phyloP scores from a whole-genome alignment of 2,888 invertebrate species.

The Linnaemya vulpina region DNA sequence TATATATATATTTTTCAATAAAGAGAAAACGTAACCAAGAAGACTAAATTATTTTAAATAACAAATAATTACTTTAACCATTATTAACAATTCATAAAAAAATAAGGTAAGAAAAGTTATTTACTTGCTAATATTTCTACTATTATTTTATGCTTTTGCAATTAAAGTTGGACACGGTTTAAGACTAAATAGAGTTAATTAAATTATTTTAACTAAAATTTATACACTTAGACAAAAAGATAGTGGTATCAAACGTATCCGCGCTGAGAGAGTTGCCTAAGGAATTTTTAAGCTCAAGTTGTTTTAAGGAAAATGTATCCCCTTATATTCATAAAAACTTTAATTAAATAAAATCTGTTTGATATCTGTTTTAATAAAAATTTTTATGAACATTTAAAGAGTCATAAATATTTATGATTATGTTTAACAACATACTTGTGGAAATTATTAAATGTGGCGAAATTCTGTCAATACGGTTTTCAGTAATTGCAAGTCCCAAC shows the following conservation, averaged over 20 bases:
- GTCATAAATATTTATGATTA: too few relatives aligned
- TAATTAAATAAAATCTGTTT: neutral
- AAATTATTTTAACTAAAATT: conserved; percentile 41
- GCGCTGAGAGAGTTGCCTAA: neutral
- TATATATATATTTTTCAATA: too few relatives aligned
- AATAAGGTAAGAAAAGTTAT: conserved; percentile 23
- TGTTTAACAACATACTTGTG: too few relatives aligned
- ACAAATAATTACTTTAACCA: conserved; percentile 52
- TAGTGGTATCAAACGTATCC: neutral
- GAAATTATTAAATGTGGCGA: too few relatives aligned
- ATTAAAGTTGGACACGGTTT: conserved; percentile 12
- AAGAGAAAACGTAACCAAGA: conserved; percentile 35
- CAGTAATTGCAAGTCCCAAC: too few relatives aligned
- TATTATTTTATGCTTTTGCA: conserved; percentile 9
- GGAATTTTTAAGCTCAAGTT: too few relatives aligned
- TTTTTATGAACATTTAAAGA: too few relatives aligned
- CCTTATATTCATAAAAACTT: too few relatives aligned
- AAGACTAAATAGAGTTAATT: conserved; percentile 60
- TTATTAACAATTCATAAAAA: conserved; percentile 41
- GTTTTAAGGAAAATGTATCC: too few relatives aligned
- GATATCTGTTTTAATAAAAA: too few relatives aligned
- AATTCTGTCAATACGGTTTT: too few relatives aligned
- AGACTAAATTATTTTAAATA: conserved; percentile 39
- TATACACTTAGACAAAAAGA: conserved; percentile 17
- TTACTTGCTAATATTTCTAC: conserved; percentile 19